Evolutionary conservation across 2,888 invertebrate species (phyloP), one percentile per base, ranked within the genome.

Genomic region (Watsonalla binaria): DNA sequence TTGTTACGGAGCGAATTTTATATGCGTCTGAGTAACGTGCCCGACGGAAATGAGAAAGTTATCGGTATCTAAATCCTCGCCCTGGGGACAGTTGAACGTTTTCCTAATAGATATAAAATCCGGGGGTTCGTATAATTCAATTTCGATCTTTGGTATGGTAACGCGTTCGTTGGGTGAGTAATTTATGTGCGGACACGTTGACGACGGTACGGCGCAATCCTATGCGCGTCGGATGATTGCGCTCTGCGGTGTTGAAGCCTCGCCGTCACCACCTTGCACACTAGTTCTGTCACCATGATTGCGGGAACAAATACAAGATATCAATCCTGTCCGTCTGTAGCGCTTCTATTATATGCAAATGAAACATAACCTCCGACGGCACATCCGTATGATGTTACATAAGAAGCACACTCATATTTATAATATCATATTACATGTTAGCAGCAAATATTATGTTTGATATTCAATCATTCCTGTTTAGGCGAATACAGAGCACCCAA

Each of bases 51-150:
- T 88, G 87, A 85, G 84, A 86, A 89, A 85, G 86, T 88, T 89
- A 88, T 87, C 88, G 81, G 79, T 82, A 80, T 82, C 85, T 82
- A 85, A 88, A 88, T 84, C 87, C 83, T 78, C 71, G 72, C 82
- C 80, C 80, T 66, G 68, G 83, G 84, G 85, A 79, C 81, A 74
- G 82, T 72, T 76, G 78, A 81, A 73, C 80, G 82, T 80, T 82
- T 80, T 81, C 80, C 81, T 84, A 85, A 87, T 86, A 88, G 84
- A 87, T 89, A 86, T 86, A 87, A 87, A 88, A 89, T 84, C 85
- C 84, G 77, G 76, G 66, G 77, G 72, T 83, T 77, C 73, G 87
- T 81, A 80, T 85, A 86, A 88, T 87, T 87, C 86, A 85, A 87
- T 88, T 87, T 83, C 72, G 72, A 74, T 74, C 55, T 68, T 72